Conservation (phyloP, 2,113 vertebrate genomes). For the Tylochromis polylepis region DNA sequence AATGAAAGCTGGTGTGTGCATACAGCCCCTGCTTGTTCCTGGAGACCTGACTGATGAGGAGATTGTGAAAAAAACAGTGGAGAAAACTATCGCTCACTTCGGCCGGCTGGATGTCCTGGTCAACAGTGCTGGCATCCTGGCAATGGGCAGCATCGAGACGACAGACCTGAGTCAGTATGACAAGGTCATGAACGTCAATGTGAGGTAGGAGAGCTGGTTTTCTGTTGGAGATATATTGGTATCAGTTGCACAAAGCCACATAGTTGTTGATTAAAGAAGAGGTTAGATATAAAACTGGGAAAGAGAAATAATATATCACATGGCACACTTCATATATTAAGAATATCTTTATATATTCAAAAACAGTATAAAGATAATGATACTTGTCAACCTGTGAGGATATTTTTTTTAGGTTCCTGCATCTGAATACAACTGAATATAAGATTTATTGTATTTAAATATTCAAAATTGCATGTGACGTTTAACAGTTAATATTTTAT, state of each 20-base stretch:
- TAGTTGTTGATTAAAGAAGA: neutral
- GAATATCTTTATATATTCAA: neutral
- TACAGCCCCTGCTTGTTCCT: constrained; percentile 73
- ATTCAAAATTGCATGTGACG: fast-evolving
- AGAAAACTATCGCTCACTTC: constrained; percentile 66
- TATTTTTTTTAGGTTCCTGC: neutral
- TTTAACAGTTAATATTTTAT: neutral
- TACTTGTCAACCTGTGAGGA: neutral
- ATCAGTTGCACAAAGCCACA: neutral
- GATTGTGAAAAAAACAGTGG: constrained; percentile 67
- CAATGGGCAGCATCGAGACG: constrained; percentile 76
- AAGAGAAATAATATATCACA: fast-evolving
- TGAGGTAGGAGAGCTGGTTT: constrained; percentile 61
- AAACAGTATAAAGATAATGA: neutral
- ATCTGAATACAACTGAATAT: neutral
- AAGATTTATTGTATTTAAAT: neutral
- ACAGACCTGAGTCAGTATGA: constrained; percentile 74
- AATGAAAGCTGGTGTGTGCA: neutral
- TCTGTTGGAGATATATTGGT: neutral
- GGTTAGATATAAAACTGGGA: neutral
- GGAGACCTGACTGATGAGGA: constrained; percentile 77
- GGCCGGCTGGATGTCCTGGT: constrained; percentile 75
- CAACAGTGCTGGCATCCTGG: constrained; percentile 77
- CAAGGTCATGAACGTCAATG: constrained; percentile 77
- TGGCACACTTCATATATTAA: neutral